These are phyloP conservation scores for Therioaphis trifolii DNA, from an alignment of 2,888 invertebrate genomes.

Conservation along the genomic window DNA sequence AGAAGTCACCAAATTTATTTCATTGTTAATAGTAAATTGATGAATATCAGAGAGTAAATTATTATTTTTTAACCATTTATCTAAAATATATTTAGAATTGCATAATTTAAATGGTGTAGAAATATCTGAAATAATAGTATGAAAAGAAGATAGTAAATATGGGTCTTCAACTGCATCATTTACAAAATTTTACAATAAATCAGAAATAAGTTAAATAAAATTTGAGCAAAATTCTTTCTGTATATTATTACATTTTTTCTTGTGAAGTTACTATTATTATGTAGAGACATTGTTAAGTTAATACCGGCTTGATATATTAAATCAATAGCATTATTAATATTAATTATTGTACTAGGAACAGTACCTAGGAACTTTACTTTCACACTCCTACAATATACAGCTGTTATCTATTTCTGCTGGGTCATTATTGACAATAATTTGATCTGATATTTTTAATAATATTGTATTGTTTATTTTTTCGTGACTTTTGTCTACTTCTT, in stretches of 20 bases:
- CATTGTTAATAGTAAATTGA: slow-evolving; percentile 15
- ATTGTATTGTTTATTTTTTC: not conserved
- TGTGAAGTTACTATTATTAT: slow-evolving; percentile 7
- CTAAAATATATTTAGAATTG: not conserved
- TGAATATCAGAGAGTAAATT: not conserved
- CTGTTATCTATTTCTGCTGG: not conserved
- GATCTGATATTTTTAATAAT: not conserved
- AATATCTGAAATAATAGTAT: not conserved
- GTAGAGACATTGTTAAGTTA: not conserved
- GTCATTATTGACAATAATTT: not conserved
- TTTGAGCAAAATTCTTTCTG: not conserved
- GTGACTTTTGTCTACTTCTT: not conserved
- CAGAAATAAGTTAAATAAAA: not conserved
- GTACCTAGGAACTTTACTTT: not conserved
- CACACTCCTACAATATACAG: not conserved
- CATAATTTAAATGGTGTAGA: slow-evolving; percentile 16
- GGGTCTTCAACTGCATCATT: not conserved
- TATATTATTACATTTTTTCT: slow-evolving; percentile 9
- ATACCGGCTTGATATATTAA: not conserved
- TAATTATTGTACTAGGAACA: not conserved
- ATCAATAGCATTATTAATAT: not conserved
- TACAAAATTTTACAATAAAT: not conserved
- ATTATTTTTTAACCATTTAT: slow-evolving; percentile 30
- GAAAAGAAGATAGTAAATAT: slow-evolving; percentile 9
- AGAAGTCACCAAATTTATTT: not conserved